These are phyloP conservation scores for Hypolimnas misippus DNA, from an alignment of 2,888 invertebrate species.

Conservation along the genomic window DNA sequence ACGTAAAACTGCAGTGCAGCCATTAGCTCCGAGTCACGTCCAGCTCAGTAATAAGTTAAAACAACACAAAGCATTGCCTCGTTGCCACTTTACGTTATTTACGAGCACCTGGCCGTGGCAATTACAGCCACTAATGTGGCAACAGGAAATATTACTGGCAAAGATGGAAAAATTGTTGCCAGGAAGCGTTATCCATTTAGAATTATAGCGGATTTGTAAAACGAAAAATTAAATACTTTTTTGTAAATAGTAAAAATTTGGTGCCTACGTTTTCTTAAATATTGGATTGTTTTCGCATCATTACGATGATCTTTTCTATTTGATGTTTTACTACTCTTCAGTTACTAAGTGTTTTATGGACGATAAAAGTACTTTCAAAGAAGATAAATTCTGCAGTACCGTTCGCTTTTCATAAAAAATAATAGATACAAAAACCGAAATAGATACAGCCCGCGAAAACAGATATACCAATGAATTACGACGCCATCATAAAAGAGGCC, in stretches of 20 bases:
- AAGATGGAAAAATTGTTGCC: conserved; percentile 47
- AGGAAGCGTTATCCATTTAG: conserved; percentile 33
- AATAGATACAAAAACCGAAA: conserved; percentile 20
- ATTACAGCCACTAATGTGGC: conserved; percentile 63
- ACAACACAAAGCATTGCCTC: conserved; percentile 33
- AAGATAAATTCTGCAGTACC: not conserved
- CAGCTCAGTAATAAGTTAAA: conserved; percentile 34
- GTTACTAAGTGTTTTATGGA: not conserved
- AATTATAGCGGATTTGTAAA: conserved; percentile 12
- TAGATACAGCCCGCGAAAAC: conserved; percentile 39
- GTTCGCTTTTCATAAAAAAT: conserved; percentile 15
- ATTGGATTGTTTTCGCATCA: too few relatives aligned
- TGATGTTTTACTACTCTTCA: not conserved
- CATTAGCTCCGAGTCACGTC: conserved; percentile 33
- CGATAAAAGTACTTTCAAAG: not conserved
- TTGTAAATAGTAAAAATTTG: too few relatives aligned
- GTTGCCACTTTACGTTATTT: conserved; percentile 51
- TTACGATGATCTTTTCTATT: not conserved
- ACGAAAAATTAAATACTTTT: conserved; percentile 5
- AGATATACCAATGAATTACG: conserved; percentile 54
- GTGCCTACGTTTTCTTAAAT: too few relatives aligned
- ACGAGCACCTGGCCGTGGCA: conserved; percentile 55
- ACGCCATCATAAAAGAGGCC: conserved; percentile 60
- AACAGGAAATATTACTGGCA: conserved; percentile 54
- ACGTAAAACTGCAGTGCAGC: conserved; percentile 14